phyloP scores from a whole-genome alignment of 2,113 vertebrate genomes.

The Brachyhypopomus gauderio region DNA sequence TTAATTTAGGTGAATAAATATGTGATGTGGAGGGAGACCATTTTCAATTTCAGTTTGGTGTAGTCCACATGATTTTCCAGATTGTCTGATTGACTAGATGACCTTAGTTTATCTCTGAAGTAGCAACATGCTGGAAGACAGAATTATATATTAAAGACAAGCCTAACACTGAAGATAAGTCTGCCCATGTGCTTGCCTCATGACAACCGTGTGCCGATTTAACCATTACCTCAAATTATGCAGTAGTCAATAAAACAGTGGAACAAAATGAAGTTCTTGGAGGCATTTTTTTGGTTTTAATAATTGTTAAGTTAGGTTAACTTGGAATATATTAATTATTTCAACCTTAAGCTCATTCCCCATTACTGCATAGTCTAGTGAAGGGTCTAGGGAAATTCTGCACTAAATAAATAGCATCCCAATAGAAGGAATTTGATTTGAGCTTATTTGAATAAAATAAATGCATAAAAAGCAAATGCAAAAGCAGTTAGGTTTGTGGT shows the following conservation, averaged over 20 bases:
- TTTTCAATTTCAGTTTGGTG: neutral
- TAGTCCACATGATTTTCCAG: neutral
- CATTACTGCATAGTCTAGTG: neutral
- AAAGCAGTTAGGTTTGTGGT: neutral
- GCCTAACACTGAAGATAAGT: slow-evolving; percentile 19
- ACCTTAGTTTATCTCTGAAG: neutral
- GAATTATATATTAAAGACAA: slow-evolving; percentile 42
- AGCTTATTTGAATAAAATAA: neutral
- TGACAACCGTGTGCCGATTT: slow-evolving; percentile 1
- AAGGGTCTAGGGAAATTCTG: slow-evolving; percentile 14
- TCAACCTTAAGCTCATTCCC: slow-evolving; percentile 12
- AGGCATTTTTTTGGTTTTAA: neutral
- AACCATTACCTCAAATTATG: slow-evolving; percentile 26
- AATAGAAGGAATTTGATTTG: neutral
- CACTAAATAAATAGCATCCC: slow-evolving; percentile 7
- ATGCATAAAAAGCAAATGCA: neutral
- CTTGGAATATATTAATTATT: neutral
- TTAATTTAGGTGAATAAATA: neutral
- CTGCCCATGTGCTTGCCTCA: neutral
- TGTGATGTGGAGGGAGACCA: neutral
- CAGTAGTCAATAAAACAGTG: neutral
- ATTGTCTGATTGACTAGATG: neutral
- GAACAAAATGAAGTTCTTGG: neutral
- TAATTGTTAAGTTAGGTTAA: slow-evolving; percentile 44
- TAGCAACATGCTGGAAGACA: slow-evolving; percentile 22